Evolutionary conservation across 2,797 vertebrate species (phyloP).

Genomic region (Paramormyrops hopkinsi): DNA sequence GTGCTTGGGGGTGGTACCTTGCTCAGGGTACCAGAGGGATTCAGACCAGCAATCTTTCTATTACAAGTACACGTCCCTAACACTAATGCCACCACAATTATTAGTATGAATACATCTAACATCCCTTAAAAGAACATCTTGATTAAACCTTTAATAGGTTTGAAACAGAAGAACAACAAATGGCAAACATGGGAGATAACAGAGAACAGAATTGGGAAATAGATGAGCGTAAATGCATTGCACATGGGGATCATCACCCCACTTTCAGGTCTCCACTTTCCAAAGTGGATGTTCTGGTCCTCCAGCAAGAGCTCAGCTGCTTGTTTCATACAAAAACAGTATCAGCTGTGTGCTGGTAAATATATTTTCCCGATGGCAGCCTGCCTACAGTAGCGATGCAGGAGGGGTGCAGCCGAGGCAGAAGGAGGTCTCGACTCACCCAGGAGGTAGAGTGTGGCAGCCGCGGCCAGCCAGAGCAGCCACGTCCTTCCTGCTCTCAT

Average conservation of each 20-base stretch:
- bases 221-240: background rate
- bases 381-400: background rate
- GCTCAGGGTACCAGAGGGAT: background rate
- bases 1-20: background rate
- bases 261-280: background rate
- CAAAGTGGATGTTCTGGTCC: background rate
- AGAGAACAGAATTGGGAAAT: background rate
- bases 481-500: constrained; percentile 51
- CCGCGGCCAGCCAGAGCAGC: constrained; percentile 42
- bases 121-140: background rate
- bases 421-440: constrained; percentile 49
- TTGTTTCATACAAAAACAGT: background rate
- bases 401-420: background rate
- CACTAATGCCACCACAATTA: background rate
- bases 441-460: constrained; percentile 42
- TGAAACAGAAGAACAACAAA: background rate
- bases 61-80: background rate
- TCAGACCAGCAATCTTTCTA: background rate
- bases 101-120: background rate
- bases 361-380: background rate
- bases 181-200: background rate
- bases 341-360: background rate
- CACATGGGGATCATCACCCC: background rate
- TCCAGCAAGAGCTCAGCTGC: background rate
- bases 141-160: background rate